A percentile compares a stretch with the other conserved stretches of the same genome.
These are phyloP conservation scores for Lutjanus argentimaculatus DNA, from an alignment of 2,797 vertebrate genomes.

Conservation along the genomic window DNA sequence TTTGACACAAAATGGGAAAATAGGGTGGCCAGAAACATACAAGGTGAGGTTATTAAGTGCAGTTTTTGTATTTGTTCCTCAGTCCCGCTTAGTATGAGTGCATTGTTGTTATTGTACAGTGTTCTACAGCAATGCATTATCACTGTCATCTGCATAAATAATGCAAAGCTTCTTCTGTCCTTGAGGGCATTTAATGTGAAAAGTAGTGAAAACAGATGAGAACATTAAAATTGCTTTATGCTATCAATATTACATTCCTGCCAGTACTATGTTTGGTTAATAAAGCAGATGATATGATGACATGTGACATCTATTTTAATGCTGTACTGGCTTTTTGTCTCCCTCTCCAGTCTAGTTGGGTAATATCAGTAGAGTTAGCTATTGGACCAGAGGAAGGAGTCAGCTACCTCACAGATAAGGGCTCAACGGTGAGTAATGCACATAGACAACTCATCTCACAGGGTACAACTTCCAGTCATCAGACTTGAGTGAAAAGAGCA, in stretches of 20 bases:
- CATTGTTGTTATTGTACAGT: background rate
- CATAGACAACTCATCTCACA: background rate
- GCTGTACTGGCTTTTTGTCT: slow-evolving; percentile 6
- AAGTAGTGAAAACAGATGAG: slow-evolving; percentile 6
- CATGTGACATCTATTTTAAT: slow-evolving; percentile 22
- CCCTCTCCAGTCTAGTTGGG: slow-evolving; percentile 93
- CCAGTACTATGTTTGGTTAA: background rate
- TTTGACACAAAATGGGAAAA: too few relatives aligned
- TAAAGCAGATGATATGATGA: slow-evolving; percentile 9
- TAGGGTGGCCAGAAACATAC: background rate
- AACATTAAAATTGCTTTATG: background rate
- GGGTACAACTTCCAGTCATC: background rate
- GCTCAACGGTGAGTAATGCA: slow-evolving; percentile 90
- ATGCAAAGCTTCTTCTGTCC: background rate
- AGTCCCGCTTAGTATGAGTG: background rate
- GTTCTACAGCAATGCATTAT: slow-evolving; percentile 3
- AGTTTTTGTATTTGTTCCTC: slow-evolving; percentile 1
- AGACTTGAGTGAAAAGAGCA: background rate
- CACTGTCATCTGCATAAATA: background rate
- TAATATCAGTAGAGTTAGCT: slow-evolving; percentile 97
- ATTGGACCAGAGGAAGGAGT: slow-evolving; percentile 99
- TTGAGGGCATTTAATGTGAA: background rate
- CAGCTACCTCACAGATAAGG: slow-evolving; percentile 99
- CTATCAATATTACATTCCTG: background rate
- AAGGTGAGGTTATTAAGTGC: background rate